Conservation (phyloP, 2,113 vertebrate genomes). For the Otocyon megalotis region DNA sequence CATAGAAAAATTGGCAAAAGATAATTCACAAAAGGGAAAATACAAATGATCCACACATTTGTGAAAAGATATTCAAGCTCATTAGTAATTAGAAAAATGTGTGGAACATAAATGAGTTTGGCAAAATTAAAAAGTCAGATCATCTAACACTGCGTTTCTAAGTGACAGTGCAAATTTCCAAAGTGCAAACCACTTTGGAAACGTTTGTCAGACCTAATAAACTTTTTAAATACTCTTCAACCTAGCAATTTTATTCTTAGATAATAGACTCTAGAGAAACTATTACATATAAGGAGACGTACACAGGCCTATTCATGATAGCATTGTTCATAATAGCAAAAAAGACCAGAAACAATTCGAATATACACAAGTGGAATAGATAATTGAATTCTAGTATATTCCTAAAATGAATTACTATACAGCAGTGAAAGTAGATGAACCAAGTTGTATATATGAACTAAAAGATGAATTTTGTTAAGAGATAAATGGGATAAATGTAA, state of each 20-base stretch:
- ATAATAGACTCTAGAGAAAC: conserved; percentile 11
- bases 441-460: neutral
- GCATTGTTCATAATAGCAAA: neutral
- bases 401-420: neutral
- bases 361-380: neutral
- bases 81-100: conserved; percentile 20
- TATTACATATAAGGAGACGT: neutral
- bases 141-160: neutral
- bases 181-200: neutral
- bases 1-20: conserved; percentile 6
- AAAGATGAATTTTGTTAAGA: conserved; percentile 35
- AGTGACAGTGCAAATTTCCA: neutral
- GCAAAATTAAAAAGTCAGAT: conserved; percentile 30
- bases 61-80: neutral
- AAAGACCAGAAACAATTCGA: neutral
- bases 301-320: neutral
- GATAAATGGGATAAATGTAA: conserved; percentile 45
- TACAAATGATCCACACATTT: neutral
- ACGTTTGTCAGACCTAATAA: neutral
- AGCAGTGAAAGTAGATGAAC: neutral
- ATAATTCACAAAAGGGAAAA: conserved; percentile 26
- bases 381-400: conserved; percentile 17
- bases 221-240: neutral
- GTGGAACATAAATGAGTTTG: neutral
- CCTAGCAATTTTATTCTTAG: neutral